Evolutionary conservation across 2,888 invertebrate genomes (phyloP), one percentile per base, ranked within the genome.

Genomic region (Apodemia mormo): DNA sequence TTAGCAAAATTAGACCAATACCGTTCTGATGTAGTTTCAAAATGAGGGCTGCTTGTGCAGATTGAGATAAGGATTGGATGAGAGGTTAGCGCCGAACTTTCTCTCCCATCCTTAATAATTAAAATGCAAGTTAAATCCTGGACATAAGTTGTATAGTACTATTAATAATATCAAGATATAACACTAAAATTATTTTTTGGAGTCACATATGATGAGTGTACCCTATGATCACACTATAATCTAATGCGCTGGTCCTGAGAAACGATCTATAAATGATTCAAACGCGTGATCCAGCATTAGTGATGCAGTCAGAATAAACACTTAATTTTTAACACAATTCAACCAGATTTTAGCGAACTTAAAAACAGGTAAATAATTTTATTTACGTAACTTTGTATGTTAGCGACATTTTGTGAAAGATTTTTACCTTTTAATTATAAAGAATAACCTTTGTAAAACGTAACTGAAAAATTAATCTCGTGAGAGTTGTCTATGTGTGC

Each of bases 241-340:
- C 58, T 61, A 5, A 33, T 30, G 30, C 12, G 6, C 33, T 61
- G 58, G 5, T 12, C 33, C 33, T 61, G 58, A 61, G 58, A 61
- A 61, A 4, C 29, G 58, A 61, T 61, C 33, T 61, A 61, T 61
- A 61, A 61, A 61, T 61, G 58, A 61, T 61, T 61, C 58, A 30
- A 61, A 61, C 10, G 58, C 58, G 30, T 61, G 61, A 61, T 61
- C 33, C 61, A 14, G 33, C 37, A 61, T 61, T 33, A 61, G 61
- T 14, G 37, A 61, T 61, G 37, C 61, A 61, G 61, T 30, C n/a
- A 33, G 37, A 61, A 61, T 33, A 61, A 14, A 30, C 30, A 37
- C 14, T 30, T 61, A 61, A 61, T 61, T 61, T 33, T 33, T 52
- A n/a, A 52, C 52, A 6, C 52, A 52, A 52, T 52, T 52, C n/a